A percentile compares a stretch with the other conserved stretches of the same genome.
Evolutionary conservation across 2,888 invertebrate species (phyloP).

Genomic region (Kryphioiulus occultus): DNA sequence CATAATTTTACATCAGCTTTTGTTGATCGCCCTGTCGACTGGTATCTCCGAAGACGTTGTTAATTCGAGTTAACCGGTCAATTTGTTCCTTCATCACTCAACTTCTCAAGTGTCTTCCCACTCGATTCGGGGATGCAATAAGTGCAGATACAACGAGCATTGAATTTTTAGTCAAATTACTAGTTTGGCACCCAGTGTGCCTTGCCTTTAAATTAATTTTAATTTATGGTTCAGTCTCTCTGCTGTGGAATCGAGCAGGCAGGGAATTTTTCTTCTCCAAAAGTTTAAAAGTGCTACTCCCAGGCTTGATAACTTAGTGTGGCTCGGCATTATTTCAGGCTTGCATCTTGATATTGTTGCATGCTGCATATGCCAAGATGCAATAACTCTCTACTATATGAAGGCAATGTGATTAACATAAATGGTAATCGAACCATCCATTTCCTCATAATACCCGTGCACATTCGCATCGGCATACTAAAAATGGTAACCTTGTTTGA

Average conservation of each 20-base stretch:
- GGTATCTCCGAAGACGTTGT: neutral
- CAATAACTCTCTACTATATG: neutral
- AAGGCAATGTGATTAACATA: neutral
- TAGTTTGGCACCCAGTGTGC: neutral
- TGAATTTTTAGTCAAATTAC: neutral
- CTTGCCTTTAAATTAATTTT: neutral
- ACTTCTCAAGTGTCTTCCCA: neutral
- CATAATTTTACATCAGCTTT: too few species aligned
- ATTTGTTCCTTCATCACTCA: neutral
- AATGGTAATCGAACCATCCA: neutral
- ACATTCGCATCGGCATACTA: neutral
- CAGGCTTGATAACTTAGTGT: too few species aligned
- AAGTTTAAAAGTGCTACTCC: neutral
- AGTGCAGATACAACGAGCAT: neutral
- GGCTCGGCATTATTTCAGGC: neutral
- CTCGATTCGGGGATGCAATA: neutral
- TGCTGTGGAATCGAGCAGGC: neutral
- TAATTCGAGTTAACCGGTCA: too few species aligned
- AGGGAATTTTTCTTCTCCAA: neutral
- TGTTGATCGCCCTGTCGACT: too few species aligned
- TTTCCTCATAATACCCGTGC: neutral
- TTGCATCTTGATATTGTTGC: too few species aligned
- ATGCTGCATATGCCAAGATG: too few species aligned
- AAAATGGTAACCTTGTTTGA: constrained; percentile 6
- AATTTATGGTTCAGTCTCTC: neutral